These are phyloP conservation scores for Anguilla anguilla DNA, from an alignment of 2,797 vertebrate genomes.

Conservation along the genomic window DNA sequence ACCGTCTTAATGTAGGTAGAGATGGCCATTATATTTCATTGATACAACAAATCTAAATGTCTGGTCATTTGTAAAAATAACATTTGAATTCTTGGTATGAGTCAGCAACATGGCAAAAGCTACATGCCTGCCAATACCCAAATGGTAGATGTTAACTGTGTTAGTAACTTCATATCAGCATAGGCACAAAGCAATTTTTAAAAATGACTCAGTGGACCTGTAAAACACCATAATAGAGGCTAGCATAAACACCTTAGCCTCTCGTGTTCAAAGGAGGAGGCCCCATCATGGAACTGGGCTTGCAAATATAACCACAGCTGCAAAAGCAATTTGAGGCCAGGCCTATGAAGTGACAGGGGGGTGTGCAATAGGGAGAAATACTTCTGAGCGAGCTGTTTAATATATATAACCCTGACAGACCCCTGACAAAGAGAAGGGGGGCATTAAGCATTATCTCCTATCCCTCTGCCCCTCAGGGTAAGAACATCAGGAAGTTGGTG, in stretches of 20 bases:
- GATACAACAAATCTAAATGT: neutral
- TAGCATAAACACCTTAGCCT: neutral
- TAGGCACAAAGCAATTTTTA: neutral
- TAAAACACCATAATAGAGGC: neutral
- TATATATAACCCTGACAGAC: slow-evolving; percentile 25
- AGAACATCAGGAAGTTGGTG: slow-evolving; percentile 12
- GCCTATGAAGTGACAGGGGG: neutral
- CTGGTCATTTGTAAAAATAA: neutral
- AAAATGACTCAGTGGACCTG: neutral
- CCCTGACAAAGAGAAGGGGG: neutral
- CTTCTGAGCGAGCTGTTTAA: neutral
- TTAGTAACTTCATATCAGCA: slow-evolving; percentile 6
- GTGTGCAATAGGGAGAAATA: neutral
- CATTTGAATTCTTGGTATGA: neutral
- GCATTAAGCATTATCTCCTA: neutral
- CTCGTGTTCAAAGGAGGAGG: slow-evolving; percentile 1
- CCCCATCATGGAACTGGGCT: slow-evolving; percentile 24
- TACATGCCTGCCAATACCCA: neutral
- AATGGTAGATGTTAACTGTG: neutral
- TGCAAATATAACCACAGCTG: slow-evolving; percentile 32
- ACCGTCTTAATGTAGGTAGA: neutral
- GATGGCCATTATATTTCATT: neutral
- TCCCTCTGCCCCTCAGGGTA: neutral
- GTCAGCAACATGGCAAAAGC: neutral
- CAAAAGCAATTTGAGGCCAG: neutral